A percentile compares a stretch with the other conserved stretches of the same genome.
phyloP scores from a whole-genome alignment of 2,888 invertebrate species.

The Pandemis corylana region DNA sequence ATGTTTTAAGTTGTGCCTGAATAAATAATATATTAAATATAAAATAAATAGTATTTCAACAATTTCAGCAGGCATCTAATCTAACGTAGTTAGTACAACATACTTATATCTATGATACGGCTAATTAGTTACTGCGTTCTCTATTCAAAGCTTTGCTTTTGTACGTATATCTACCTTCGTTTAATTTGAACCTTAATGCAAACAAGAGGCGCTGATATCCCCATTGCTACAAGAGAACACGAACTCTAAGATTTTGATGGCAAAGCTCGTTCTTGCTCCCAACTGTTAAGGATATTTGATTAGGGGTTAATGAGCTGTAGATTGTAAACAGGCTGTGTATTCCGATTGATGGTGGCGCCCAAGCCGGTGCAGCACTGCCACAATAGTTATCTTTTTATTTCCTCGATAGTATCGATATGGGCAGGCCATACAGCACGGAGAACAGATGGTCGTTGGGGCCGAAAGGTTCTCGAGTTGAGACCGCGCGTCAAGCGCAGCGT shows the following conservation, averaged over 20 bases:
- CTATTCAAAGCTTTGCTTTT: not conserved
- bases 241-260: not conserved
- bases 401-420: no score
- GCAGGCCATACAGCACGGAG: no score
- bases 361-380: not conserved
- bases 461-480: no score
- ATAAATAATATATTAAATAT: no score
- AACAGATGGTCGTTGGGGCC: no score
- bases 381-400: no score
- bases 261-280: not conserved
- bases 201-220: slow-evolving; percentile 1
- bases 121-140: not conserved
- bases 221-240: not conserved
- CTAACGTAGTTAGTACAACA: no score
- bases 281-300: not conserved
- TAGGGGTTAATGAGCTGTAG: slow-evolving; percentile 2
- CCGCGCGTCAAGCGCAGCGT: no score
- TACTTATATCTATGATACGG: no score
- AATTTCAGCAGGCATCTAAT: no score
- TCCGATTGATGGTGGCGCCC: not conserved
- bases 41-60: no score
- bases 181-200: not conserved
- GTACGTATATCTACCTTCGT: not conserved
- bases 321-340: slow-evolving; percentile 1
- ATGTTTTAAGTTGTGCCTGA: no score